phyloP scores from a whole-genome alignment of 1,140 invertebrate species.

The Bombus fervidus region DNA sequence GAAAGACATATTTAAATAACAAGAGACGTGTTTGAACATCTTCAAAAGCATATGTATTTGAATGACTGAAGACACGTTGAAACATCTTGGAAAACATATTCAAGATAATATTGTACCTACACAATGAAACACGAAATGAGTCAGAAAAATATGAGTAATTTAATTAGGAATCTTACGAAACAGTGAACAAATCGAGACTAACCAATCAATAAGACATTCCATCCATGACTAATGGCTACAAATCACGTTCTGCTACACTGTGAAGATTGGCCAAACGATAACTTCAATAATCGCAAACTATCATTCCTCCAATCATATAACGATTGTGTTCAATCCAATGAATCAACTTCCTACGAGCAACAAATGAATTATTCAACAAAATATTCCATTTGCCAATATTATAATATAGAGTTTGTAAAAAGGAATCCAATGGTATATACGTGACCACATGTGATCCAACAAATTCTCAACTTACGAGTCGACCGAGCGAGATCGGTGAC shows the following conservation, averaged over 20 bases:
- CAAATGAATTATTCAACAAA: background rate
- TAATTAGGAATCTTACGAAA: background rate
- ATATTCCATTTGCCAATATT: background rate
- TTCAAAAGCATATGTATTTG: background rate
- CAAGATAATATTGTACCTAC: background rate
- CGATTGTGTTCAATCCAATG: background rate
- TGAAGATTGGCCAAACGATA: background rate
- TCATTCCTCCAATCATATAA: background rate
- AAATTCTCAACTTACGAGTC: constrained; percentile 3
- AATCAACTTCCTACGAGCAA: background rate
- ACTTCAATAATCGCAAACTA: background rate
- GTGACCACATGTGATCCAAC: background rate
- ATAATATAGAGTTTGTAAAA: background rate
- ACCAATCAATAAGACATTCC: background rate
- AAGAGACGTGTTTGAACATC: background rate
- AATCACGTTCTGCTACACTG: background rate
- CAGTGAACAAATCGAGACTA: background rate
- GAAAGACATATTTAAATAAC: background rate
- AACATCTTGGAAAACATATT: background rate
- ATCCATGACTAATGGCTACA: too few species aligned
- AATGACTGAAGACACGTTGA: too few species aligned
- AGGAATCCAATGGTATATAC: too few species aligned
- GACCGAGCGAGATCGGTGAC: constrained; percentile 3
- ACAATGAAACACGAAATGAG: background rate
- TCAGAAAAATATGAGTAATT: background rate